Conservation (phyloP, 1,140 invertebrate genomes). For the Conus betulinus region DNA sequence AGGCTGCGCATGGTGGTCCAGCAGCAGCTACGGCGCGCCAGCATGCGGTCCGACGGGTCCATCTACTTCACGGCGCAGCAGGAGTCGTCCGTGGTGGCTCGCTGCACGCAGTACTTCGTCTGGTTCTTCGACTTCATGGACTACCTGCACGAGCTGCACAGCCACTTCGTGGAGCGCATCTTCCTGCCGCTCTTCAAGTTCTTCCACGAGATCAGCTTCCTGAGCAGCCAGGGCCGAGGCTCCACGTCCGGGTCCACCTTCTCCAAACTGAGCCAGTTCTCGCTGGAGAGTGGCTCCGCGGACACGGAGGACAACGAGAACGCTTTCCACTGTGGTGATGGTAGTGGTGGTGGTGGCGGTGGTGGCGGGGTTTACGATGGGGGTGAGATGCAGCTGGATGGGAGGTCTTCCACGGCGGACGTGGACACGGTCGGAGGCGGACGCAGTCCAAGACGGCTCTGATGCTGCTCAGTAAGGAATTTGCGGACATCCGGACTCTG, state of each 20-base stretch:
- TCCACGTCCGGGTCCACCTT: conserved; percentile 51
- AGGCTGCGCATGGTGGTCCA: conserved; percentile 56
- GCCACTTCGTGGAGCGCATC: conserved; percentile 66
- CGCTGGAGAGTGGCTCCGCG: conserved; percentile 48
- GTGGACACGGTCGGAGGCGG: conserved; percentile 49
- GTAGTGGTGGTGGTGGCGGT: background rate
- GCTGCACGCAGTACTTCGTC: conserved; percentile 63
- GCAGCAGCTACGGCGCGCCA: conserved; percentile 46
- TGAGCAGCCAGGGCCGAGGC: conserved; percentile 45
- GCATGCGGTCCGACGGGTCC: conserved; percentile 52
- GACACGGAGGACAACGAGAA: conserved; percentile 23
- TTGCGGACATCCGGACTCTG: conserved; percentile 62
- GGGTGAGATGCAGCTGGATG: conserved; percentile 37
- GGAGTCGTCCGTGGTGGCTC: conserved; percentile 33
- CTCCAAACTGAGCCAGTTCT: conserved; percentile 58
- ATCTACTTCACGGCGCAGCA: conserved; percentile 41
- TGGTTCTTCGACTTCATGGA: conserved; percentile 70
- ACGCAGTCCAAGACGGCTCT: conserved; percentile 60
- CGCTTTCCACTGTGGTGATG: conserved; percentile 39
- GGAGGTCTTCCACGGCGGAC: background rate
- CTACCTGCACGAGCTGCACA: conserved; percentile 60
- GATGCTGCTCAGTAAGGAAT: conserved; percentile 59
- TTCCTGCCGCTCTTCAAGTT: conserved; percentile 67
- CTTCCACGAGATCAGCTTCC: conserved; percentile 57
- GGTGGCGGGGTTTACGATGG: conserved; percentile 24